phyloP scores from a whole-genome alignment of 1,140 invertebrate species.

The Calephelis virginiensis region DNA sequence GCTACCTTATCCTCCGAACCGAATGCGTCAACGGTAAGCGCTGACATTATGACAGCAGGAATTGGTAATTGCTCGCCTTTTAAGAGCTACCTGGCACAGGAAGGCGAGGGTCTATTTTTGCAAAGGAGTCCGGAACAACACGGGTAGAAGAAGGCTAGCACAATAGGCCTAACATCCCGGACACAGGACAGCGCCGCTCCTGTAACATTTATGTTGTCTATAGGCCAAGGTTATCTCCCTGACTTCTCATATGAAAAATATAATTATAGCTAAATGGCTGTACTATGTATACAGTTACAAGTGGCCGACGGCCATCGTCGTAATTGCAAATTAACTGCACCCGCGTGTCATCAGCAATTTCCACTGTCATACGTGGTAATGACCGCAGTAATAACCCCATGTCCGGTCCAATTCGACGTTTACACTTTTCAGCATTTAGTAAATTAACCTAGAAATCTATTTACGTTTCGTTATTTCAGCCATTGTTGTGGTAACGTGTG shows the following conservation, averaged over 20 bases:
- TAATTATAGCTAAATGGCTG: background rate
- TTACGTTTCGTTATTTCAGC: slow-evolving; percentile 1
- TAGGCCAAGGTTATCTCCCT: no score
- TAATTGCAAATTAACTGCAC: background rate
- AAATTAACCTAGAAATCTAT: slow-evolving; percentile 24
- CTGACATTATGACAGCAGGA: no score
- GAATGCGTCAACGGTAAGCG: no score
- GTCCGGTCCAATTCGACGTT: slow-evolving; percentile 26
- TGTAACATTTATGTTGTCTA: no score
- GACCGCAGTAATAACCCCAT: slow-evolving; percentile 15
- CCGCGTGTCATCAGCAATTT: slow-evolving; percentile 21
- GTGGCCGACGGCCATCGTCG: background rate
- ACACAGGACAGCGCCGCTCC: no score
- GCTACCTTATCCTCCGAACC: no score
- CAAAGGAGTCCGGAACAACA: no score
- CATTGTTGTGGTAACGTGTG: background rate
- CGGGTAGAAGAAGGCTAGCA: no score
- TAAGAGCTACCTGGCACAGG: no score
- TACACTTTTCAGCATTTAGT: slow-evolving; percentile 23
- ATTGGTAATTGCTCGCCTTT: no score
- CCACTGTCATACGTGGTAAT: slow-evolving; percentile 16
- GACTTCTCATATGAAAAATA: background rate
- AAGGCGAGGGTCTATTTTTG: no score
- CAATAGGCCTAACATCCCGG: no score
- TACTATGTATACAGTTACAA: background rate